These are phyloP conservation scores for Cenopis cana DNA, from an alignment of 2,888 invertebrate genomes.

Conservation along the genomic window DNA sequence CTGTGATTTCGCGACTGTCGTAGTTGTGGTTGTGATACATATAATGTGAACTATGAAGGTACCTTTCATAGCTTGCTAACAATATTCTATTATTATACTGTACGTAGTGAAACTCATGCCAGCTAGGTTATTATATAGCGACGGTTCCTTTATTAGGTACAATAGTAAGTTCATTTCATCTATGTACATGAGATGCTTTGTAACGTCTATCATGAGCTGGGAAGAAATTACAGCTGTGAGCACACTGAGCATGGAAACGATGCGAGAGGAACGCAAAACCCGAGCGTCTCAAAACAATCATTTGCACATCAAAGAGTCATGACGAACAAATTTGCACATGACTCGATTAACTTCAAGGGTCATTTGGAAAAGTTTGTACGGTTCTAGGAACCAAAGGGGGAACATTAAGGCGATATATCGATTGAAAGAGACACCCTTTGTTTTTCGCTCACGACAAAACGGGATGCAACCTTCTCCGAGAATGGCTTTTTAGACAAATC, in stretches of 20 bases:
- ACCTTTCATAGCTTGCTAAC: background rate
- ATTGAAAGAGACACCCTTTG: too few relatives aligned
- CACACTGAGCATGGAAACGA: background rate
- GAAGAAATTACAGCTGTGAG: constrained; percentile 7
- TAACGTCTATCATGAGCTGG: constrained; percentile 11
- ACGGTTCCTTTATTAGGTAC: background rate
- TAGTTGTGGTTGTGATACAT: background rate
- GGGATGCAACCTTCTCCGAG: too few relatives aligned
- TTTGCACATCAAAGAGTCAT: constrained; percentile 33
- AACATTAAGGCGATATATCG: too few relatives aligned
- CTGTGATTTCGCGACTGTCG: background rate
- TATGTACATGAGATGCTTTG: constrained; percentile 12
- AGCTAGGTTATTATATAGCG: background rate
- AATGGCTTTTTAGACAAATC: too few relatives aligned
- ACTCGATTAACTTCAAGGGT: constrained; percentile 32
- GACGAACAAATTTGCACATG: constrained; percentile 31
- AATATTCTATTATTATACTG: constrained; percentile 14
- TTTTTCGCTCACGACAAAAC: too few relatives aligned
- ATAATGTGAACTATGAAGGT: background rate
- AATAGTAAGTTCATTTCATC: background rate
- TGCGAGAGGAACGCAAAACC: constrained; percentile 13
- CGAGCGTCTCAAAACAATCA: constrained; percentile 31
- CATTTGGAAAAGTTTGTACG: constrained; percentile 15
- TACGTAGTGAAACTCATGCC: background rate
- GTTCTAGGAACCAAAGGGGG: constrained; percentile 7